These are phyloP conservation scores for Coluber constrictor DNA, from an alignment of 2,797 vertebrate genomes.

Conservation along the genomic window DNA sequence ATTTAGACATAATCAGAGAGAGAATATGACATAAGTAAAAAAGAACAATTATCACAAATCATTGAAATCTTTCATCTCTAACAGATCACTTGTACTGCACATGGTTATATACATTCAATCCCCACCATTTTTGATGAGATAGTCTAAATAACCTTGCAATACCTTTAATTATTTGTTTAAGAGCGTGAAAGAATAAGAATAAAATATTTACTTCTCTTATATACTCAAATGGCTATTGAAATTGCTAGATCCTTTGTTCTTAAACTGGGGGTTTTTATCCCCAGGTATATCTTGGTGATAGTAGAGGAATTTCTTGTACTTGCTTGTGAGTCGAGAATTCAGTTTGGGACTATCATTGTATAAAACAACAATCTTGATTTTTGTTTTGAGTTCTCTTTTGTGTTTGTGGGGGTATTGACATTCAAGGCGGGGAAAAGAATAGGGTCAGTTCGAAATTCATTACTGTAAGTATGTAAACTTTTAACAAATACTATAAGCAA, in stretches of 20 bases:
- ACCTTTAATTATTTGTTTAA: constrained; percentile 7
- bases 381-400: background rate
- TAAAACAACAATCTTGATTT: background rate
- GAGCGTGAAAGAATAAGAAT: constrained; percentile 1
- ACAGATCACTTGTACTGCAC: background rate
- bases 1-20: background rate
- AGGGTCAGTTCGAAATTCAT: background rate
- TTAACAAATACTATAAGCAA: background rate
- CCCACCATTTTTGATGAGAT: background rate
- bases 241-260: background rate
- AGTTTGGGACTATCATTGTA: background rate
- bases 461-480: background rate
- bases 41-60: background rate
- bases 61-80: background rate
- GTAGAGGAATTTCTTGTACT: background rate
- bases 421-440: background rate
- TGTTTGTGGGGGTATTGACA: background rate
- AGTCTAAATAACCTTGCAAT: background rate
- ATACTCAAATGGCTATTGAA: constrained; percentile 30
- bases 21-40: background rate
- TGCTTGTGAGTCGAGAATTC: background rate
- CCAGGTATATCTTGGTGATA: background rate
- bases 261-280: background rate
- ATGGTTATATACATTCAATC: background rate
- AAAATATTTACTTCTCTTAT: background rate